These are phyloP conservation scores for western clawed frog (Xenopus tropicalis) DNA, from an alignment of 2,113 vertebrate species.

Conservation along the genomic window UCB_Xtro_10.0 CM004450.2:34637001-34637500, in stretches of 20 bases:
- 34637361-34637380: neutral
- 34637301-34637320: constrained; percentile 18
- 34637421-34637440: neutral
- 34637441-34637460: neutral
- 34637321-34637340: neutral
- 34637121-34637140: no score
- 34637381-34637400: neutral
- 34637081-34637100: no score
- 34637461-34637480: neutral
- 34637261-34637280: neutral
- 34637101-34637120: no score
- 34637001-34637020: no score
- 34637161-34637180: constrained; percentile 14
- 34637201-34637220: constrained; percentile 4
- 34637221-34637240: constrained; percentile 19
- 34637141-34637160: neutral
- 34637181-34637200: neutral
- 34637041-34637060: no score
- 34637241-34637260: constrained; percentile 15
- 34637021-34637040: no score
- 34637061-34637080: no score
- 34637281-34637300: constrained; percentile 13
- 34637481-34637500: constrained; percentile 52
- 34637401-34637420: neutral
- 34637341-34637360: neutral